phyloP scores from a whole-genome alignment of 2,113 vertebrate species.

The Oryzias javanicus region DNA sequence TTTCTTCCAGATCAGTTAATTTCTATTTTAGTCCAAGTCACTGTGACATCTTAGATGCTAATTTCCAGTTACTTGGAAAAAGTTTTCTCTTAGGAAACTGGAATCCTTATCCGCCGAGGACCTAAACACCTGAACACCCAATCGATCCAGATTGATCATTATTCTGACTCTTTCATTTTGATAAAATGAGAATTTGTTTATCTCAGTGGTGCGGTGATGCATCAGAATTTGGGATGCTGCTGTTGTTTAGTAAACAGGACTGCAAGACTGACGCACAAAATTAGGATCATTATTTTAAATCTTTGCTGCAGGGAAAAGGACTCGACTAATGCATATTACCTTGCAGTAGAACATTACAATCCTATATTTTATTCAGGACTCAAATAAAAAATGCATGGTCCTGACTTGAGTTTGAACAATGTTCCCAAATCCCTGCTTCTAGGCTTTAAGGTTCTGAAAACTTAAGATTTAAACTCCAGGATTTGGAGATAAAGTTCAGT shows the following conservation, averaged over 20 bases:
- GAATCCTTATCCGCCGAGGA: background rate
- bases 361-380: conserved; percentile 34
- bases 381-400: conserved; percentile 51
- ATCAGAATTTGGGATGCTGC: conserved; percentile 6
- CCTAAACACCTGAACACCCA: background rate
- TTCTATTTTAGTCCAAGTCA: no score
- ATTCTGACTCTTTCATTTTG: conserved; percentile 7
- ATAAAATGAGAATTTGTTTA: conserved; percentile 19
- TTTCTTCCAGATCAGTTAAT: no score
- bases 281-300: conserved; percentile 9
- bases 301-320: conserved; percentile 35
- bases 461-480: background rate
- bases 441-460: background rate
- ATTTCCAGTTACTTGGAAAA: no score
- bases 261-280: conserved; percentile 10
- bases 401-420: background rate
- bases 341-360: conserved; percentile 29
- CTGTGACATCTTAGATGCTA: no score
- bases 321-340: conserved; percentile 31
- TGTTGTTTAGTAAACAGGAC: conserved; percentile 11
- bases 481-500: no score
- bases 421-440: background rate
- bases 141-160: background rate
- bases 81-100: no score
- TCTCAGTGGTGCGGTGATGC: background rate